Percentiles rank a stretch among this genome's conserved stretches.
Evolutionary conservation across 2,888 invertebrate genomes (phyloP).

Genomic region (Diplolepis rosae): DNA sequence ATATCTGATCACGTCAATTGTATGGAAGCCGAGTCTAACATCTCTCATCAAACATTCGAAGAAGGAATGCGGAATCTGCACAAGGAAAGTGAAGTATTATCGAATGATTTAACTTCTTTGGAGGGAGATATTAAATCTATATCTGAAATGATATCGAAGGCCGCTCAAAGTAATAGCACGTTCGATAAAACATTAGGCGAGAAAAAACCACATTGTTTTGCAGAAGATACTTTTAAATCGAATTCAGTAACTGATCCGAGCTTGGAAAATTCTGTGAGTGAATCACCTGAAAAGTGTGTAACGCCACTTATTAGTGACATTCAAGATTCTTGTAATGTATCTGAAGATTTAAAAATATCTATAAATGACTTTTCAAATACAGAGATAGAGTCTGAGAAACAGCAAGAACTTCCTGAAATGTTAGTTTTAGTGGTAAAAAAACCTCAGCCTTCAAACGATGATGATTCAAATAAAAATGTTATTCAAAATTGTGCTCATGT

Average conservation of each 20-base stretch:
- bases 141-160: conserved; percentile 58
- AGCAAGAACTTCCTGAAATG: neutral
- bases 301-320: neutral
- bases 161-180: conserved; percentile 47
- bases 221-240: conserved; percentile 30
- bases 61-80: conserved; percentile 53
- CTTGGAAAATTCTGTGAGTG: conserved; percentile 31
- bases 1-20: conserved; percentile 61
- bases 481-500: neutral
- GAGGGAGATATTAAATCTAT: conserved; percentile 56
- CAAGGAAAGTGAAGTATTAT: conserved; percentile 54
- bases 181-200: conserved; percentile 36
- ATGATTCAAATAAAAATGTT: too few relatives aligned
- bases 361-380: neutral
- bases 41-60: conserved; percentile 48
- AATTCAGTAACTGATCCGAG: conserved; percentile 12
- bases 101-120: conserved; percentile 53
- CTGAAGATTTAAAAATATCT: neutral
- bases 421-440: too few relatives aligned
- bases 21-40: conserved; percentile 38
- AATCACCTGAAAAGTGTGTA: neutral
- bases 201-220: conserved; percentile 30
- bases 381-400: conserved; percentile 34
- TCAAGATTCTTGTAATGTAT: neutral
- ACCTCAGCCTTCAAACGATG: too few relatives aligned